Evolutionary conservation across 2,888 invertebrate genomes (phyloP).

Genomic region (Nudaria mundana): DNA sequence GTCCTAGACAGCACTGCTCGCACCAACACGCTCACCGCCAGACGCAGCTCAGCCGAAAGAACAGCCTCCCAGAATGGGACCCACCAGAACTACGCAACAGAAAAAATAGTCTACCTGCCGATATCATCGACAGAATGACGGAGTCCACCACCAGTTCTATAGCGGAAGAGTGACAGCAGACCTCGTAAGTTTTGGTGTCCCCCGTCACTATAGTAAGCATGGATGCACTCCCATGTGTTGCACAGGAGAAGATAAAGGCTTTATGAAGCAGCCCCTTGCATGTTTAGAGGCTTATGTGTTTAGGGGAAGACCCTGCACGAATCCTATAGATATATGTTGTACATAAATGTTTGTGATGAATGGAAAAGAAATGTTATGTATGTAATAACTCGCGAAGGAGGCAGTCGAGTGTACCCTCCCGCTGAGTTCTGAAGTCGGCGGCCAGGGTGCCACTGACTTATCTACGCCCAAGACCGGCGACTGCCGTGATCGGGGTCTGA

Average conservation of each 20-base stretch:
- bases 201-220: slow-evolving; percentile 74
- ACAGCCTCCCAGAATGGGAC: slow-evolving; percentile 77
- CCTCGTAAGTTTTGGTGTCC: slow-evolving; percentile 77
- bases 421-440: no score
- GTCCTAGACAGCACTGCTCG: slow-evolving; percentile 70
- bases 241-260: slow-evolving; percentile 61
- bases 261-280: slow-evolving; percentile 74
- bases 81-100: slow-evolving; percentile 67
- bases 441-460: no score
- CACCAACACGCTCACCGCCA: slow-evolving; percentile 70
- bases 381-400: no score
- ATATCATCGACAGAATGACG: slow-evolving; percentile 60
- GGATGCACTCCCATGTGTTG: slow-evolving; percentile 64
- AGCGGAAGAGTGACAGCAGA: slow-evolving; percentile 70
- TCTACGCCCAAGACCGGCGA: no score
- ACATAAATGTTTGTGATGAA: slow-evolving; percentile 32
- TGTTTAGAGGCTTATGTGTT: slow-evolving; percentile 77
- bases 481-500: no score
- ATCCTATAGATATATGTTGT: slow-evolving; percentile 66
- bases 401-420: no score
- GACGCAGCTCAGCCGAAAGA: slow-evolving; percentile 67
- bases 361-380: slow-evolving; percentile 11
- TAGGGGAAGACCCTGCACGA: slow-evolving; percentile 69
- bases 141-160: slow-evolving; percentile 41
- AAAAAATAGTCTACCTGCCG: slow-evolving; percentile 74